A percentile compares a stretch with the other conserved stretches of the same genome.
Conservation (phyloP, 2,113 vertebrate genomes). For the Sapayoa aenigma region DNA sequence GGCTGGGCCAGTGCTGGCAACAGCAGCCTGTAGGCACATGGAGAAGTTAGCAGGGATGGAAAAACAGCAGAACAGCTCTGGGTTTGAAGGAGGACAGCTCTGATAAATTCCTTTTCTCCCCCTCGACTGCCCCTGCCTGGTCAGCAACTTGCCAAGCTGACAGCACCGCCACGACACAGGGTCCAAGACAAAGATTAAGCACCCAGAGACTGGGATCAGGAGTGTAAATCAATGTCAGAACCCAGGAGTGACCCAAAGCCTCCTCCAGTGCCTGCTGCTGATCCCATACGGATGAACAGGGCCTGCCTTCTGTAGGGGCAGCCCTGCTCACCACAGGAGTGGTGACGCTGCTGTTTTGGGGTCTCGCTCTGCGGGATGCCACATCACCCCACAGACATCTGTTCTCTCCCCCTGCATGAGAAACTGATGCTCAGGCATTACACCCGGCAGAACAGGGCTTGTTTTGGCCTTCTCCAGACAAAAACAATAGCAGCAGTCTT, state of each 20-base stretch:
- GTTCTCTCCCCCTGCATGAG: fast-evolving
- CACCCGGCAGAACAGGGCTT: background rate
- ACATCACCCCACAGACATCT: background rate
- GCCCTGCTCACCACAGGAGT: fast-evolving
- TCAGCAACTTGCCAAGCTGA: fast-evolving
- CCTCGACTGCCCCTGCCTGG: background rate
- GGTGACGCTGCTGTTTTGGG: fast-evolving
- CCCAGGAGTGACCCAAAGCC: background rate
- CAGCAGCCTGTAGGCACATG: background rate
- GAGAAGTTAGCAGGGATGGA: background rate
- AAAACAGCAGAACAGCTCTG: background rate
- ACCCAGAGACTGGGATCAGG: background rate
- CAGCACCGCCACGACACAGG: fast-evolving
- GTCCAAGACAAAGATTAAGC: background rate
- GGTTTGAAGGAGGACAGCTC: background rate
- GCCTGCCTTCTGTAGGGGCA: background rate
- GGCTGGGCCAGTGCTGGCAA: background rate
- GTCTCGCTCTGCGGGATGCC: background rate
- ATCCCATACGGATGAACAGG: background rate
- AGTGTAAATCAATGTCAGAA: background rate
- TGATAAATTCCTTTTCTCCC: background rate
- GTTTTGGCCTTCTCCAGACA: background rate
- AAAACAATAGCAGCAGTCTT: background rate
- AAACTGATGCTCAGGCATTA: background rate
- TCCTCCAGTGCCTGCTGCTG: background rate